Conservation (phyloP, 2,888 invertebrate species). For the Ormyrus thymus region DNA sequence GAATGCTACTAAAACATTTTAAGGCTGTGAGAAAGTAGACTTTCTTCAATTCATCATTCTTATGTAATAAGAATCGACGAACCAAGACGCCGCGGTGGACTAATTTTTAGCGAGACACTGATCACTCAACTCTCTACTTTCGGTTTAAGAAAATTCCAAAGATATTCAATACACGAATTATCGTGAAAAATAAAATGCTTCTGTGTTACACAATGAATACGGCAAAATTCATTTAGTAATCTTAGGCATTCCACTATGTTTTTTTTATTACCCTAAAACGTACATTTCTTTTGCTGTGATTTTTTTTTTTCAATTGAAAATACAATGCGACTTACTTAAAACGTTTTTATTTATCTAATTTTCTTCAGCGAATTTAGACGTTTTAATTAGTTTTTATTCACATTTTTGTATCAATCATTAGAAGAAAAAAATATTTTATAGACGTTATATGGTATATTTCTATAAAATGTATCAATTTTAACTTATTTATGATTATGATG, state of each 20-base stretch:
- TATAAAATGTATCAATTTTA: slow-evolving; percentile 49
- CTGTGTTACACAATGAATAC: slow-evolving; percentile 51
- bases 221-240: slow-evolving; percentile 48
- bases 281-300: slow-evolving; percentile 48
- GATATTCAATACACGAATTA: slow-evolving; percentile 41
- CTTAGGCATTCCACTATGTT: slow-evolving; percentile 40
- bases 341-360: slow-evolving; percentile 22
- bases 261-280: slow-evolving; percentile 3
- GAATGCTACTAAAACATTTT: slow-evolving; percentile 37
- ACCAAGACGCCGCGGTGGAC: slow-evolving; percentile 15
- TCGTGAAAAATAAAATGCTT: slow-evolving; percentile 50
- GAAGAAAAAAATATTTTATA: slow-evolving; percentile 48
- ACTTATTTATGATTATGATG: slow-evolving; percentile 49
- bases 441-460: slow-evolving; percentile 50
- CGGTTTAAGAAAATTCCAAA: slow-evolving; percentile 51
- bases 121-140: slow-evolving; percentile 52
- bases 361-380: slow-evolving; percentile 11
- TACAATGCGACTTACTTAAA: slow-evolving; percentile 9
- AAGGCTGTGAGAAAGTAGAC: slow-evolving; percentile 55
- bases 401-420: slow-evolving; percentile 31
- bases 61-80: slow-evolving; percentile 42
- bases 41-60: slow-evolving; percentile 48
- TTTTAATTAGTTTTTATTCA: slow-evolving; percentile 42
- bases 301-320: slow-evolving; percentile 32
- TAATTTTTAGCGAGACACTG: slow-evolving; percentile 47